These are phyloP conservation scores for Lissonota sp. DNA, from an alignment of 2,888 invertebrate genomes.

Conservation along the genomic window DNA sequence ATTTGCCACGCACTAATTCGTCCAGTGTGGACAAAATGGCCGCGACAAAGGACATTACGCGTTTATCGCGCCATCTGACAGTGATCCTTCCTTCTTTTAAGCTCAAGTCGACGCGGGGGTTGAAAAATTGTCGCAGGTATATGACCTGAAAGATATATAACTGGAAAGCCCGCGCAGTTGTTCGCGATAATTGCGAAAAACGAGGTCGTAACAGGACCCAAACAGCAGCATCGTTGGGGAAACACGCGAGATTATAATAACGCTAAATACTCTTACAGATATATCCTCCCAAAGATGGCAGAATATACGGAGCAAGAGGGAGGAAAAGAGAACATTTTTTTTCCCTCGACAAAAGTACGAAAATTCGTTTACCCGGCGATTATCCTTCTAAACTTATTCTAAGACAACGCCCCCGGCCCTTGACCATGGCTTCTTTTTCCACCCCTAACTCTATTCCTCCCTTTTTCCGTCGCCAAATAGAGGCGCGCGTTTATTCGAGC, in stretches of 20 bases:
- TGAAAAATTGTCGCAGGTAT: slow-evolving; percentile 46
- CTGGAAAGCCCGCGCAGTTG: slow-evolving; percentile 18
- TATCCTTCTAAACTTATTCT: slow-evolving; percentile 75
- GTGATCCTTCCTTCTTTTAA: too few species aligned
- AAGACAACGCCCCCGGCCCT: slow-evolving; percentile 74
- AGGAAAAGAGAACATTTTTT: slow-evolving; percentile 4
- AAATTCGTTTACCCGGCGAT: slow-evolving; percentile 73
- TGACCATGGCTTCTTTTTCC: background rate
- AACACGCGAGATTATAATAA: slow-evolving; percentile 1
- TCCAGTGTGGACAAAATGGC: background rate
- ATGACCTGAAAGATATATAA: slow-evolving; percentile 3
- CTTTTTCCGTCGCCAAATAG: background rate
- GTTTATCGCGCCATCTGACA: background rate
- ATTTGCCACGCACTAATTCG: slow-evolving; percentile 32
- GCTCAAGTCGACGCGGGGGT: background rate
- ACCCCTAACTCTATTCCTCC: background rate
- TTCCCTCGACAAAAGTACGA: slow-evolving; percentile 25
- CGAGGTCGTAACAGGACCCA: slow-evolving; percentile 61
- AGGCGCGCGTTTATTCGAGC: background rate
- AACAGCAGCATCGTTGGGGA: background rate
- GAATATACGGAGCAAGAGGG: slow-evolving; percentile 17
- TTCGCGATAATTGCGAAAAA: slow-evolving; percentile 74
- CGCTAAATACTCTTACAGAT: too few species aligned
- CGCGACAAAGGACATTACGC: background rate
- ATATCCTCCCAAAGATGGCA: too few species aligned